A percentile compares a stretch with the other conserved stretches of the same genome.
Evolutionary conservation across 2,888 invertebrate species (phyloP).

Genomic region (Itoplectis maculator): DNA sequence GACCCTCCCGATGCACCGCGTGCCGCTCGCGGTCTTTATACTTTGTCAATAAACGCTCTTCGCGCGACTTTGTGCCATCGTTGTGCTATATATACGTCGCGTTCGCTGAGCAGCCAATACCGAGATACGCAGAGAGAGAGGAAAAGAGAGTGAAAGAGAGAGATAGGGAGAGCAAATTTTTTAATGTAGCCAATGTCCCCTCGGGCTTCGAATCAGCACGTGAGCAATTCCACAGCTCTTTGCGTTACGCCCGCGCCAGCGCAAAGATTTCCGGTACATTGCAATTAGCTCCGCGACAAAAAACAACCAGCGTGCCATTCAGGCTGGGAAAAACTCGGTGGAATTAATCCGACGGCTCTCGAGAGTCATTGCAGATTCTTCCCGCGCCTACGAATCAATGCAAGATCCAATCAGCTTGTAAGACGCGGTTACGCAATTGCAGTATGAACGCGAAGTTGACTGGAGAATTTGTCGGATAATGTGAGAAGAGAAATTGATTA

Average conservation of each 20-base stretch:
- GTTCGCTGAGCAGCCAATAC: constrained; percentile 30
- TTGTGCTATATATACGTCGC: neutral
- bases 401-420: too few species aligned
- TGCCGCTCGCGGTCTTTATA: constrained; percentile 47
- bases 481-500: neutral
- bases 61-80: neutral
- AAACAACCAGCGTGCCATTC: neutral
- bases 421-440: neutral
- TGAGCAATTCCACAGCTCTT: neutral
- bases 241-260: neutral
- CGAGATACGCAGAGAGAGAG: too few species aligned
- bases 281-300: neutral
- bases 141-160: too few species aligned
- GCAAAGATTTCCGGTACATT: neutral
- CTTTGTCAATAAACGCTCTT: constrained; percentile 35
- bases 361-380: constrained; percentile 1
- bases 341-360: constrained; percentile 1
- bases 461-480: neutral
- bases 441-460: neutral
- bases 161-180: neutral
- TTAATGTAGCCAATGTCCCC: constrained; percentile 5
- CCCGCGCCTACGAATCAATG: neutral
- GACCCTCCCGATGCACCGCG: constrained; percentile 41
- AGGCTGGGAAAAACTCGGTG: neutral
- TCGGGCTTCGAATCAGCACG: neutral